Evolutionary conservation across 2,888 invertebrate genomes (phyloP), one percentile per base, ranked within the genome.

Genomic region (Exocentrus adspersus): DNA sequence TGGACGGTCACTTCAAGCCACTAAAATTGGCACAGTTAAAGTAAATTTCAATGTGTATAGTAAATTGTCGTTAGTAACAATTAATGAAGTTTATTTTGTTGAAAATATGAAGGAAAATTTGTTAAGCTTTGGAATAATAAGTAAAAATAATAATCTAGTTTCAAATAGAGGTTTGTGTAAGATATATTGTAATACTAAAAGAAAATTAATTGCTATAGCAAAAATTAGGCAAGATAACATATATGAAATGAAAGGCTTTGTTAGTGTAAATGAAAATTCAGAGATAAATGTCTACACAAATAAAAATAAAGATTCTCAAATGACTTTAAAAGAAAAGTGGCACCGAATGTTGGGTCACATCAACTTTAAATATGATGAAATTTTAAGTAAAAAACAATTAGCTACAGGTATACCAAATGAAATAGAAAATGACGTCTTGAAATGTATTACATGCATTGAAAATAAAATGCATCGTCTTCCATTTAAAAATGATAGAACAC

Each of bases 71-170:
- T 20, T 12, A 41, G 37, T 41, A 7, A 24, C 9, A 37, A 43
- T 61, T 5, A 48, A 30, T 54, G 54, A 46, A 19, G 32, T 30
- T 24, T 61, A 53, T 46, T 46, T 46, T 61, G 54, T 48, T 20
- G 32, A 43, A 30, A 9, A 54, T 5, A 61, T 61, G 46, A 16
- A 21, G 42, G 52, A 45, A 46, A 60, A 60, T 42, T 28, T 60
- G 14, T 53, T 53, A n/a, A 60, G 53, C 32, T 12, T 53, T 12
- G 52, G 32, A 24, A 42, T 24, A 42, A 52, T 52, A 30, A 42
- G 19, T 17, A 43, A 52, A 42, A 52, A 43, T 24, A 45, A 19
- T 41, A 30, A 60, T 2, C 19, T 45, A 5, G 7, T 9, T 16
- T 5, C 5, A 28, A 9, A 12, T 7, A 10, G 17, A 45, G n/a